Conservation (phyloP, 2,888 invertebrate genomes). For the Rhorus exstirpatorius region DNA sequence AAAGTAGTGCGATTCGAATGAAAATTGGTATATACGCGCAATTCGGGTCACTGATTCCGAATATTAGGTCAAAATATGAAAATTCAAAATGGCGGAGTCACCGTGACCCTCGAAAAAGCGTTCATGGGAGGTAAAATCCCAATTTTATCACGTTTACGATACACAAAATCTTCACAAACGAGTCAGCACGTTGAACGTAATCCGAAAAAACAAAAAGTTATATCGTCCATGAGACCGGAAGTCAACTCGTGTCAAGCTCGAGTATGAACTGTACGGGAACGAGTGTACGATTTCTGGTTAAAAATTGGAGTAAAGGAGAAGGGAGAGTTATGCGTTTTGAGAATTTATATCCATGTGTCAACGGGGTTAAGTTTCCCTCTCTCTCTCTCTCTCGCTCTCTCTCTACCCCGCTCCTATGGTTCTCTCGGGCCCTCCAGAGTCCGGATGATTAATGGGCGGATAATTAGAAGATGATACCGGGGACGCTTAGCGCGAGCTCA, state of each 20-base stretch:
- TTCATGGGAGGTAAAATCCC: not conserved
- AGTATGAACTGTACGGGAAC: not conserved
- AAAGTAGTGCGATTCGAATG: not conserved
- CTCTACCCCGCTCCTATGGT: slow-evolving; percentile 25
- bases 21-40: not conserved
- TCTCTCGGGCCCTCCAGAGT: slow-evolving; percentile 35
- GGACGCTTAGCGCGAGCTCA: slow-evolving; percentile 75
- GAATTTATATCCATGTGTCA: slow-evolving; percentile 63
- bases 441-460: slow-evolving; percentile 83
- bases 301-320: slow-evolving; percentile 30
- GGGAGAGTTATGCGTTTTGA: slow-evolving; percentile 35
- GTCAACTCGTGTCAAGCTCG: not conserved
- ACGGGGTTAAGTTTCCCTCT: slow-evolving; percentile 57
- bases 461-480: slow-evolving; percentile 84
- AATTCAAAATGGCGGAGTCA: not conserved
- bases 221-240: slow-evolving; percentile 14
- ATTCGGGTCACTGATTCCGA: not conserved
- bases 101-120: not conserved
- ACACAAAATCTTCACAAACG: not conserved
- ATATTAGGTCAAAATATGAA: not conserved
- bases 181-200: not conserved
- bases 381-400: slow-evolving; percentile 13
- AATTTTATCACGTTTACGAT: not conserved
- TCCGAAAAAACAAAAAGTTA: no score
- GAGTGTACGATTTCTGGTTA: not conserved